phyloP scores from a whole-genome alignment of 2,888 invertebrate genomes.

The Rotaria socialis region DNA sequence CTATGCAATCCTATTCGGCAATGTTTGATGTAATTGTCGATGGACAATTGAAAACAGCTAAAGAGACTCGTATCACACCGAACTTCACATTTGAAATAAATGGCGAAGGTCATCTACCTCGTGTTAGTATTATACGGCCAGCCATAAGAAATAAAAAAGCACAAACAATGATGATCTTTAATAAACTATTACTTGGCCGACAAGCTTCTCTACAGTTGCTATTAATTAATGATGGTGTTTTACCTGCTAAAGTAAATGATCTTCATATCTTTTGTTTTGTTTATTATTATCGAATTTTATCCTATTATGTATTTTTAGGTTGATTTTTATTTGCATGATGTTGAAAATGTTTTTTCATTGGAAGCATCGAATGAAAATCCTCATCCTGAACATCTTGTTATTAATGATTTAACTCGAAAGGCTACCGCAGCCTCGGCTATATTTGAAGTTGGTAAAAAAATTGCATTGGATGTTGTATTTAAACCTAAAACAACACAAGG shows the following conservation, averaged over 20 bases:
- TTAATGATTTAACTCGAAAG: slow-evolving; percentile 48
- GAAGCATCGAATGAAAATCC: neutral
- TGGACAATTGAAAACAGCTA: slow-evolving; percentile 49
- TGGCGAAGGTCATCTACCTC: slow-evolving; percentile 59
- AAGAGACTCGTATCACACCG: neutral
- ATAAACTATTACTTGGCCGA: slow-evolving; percentile 54
- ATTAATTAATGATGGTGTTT: slow-evolving; percentile 57
- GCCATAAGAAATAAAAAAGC: slow-evolving; percentile 57
- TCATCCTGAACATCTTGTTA: slow-evolving; percentile 26
- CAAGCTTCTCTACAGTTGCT: slow-evolving; percentile 54
- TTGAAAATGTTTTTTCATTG: slow-evolving; percentile 22
- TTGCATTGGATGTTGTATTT: slow-evolving; percentile 54
- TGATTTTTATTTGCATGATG: slow-evolving; percentile 51
- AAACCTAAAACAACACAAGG: slow-evolving; percentile 49
- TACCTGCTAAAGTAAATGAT: slow-evolving; percentile 57
- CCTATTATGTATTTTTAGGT: neutral
- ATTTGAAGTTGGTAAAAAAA: slow-evolving; percentile 54
- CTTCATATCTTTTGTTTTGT: neutral
- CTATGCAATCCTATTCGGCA: slow-evolving; percentile 56
- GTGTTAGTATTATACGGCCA: slow-evolving; percentile 56
- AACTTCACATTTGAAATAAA: slow-evolving; percentile 55
- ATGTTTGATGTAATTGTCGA: slow-evolving; percentile 57
- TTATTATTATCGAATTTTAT: too few relatives aligned
- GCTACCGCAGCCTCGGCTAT: slow-evolving; percentile 51
- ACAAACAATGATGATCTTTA: slow-evolving; percentile 57